A percentile compares a stretch with the other conserved stretches of the same genome.
These are phyloP conservation scores for Drosophila kuntzei DNA, from an alignment of 2,888 invertebrate genomes.

Conservation along the genomic window DNA sequence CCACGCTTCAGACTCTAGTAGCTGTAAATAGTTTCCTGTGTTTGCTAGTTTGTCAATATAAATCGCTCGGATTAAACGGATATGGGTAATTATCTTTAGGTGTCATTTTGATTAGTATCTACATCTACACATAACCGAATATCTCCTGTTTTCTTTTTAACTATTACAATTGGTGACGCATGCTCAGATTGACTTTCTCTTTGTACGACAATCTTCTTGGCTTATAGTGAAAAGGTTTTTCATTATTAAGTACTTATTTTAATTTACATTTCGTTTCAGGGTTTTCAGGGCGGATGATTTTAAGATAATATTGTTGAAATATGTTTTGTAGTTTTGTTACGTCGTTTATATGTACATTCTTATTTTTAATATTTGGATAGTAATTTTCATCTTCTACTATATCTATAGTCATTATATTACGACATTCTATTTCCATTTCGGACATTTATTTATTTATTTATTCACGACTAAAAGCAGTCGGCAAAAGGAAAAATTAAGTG, in stretches of 20 bases:
- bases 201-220: too few relatives aligned
- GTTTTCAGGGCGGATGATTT: too few relatives aligned
- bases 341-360: background rate
- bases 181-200: background rate
- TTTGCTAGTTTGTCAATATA: background rate
- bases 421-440: background rate
- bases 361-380: background rate
- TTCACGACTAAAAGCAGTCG: too few relatives aligned
- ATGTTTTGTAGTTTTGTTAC: background rate
- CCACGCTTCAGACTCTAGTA: background rate
- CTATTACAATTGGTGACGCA: background rate
- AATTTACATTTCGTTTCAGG: too few relatives aligned
- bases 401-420: background rate
- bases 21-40: background rate
- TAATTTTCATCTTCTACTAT: background rate
- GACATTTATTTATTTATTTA: too few relatives aligned
- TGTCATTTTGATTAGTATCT: background rate
- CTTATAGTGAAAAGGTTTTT: too few relatives aligned
- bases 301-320: background rate
- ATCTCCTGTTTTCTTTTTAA: background rate
- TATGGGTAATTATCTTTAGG: background rate
- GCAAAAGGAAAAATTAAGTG: too few relatives aligned
- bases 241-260: too few relatives aligned
- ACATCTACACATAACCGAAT: background rate
- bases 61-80: background rate